Evolutionary conservation across 2,888 invertebrate species (phyloP), one percentile per base, ranked within the genome.

Genomic region (Charanyca ferruginea): DNA sequence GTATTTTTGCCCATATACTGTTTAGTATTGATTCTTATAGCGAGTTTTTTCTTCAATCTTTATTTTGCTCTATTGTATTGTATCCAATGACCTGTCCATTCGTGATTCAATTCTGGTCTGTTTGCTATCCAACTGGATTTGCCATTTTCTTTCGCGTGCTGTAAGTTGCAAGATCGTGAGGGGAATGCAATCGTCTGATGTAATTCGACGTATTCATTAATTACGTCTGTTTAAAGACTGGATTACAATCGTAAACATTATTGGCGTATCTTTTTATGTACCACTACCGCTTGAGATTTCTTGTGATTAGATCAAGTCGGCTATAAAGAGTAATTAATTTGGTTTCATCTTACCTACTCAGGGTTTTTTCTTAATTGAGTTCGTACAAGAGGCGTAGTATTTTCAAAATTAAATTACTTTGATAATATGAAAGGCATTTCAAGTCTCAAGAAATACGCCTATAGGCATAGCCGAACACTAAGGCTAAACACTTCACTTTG

Each of bases 81-180:
- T 85, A 77, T 82, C 74, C 76, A 81, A 81, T 78, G 79, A 73
- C 71, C 79, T 61, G 81, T 64, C 73, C 54, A 57, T 68, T 78
- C 80, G 82, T 77, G 83, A 83, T 85, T 86, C 71, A 74, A 86
- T 80, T 83, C 79, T 71, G 70, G 76, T 74, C 73, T 88, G 88
- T 89, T 78, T 87, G 75, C 78, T 66, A 80, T 77, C 54, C 73
- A 66, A 68, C 73, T 77, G 66, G 68, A 73, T 77, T 69, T 73
- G 70, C 69, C 52, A 61, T 74, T 80, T 85, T 83, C 78, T 82
- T 85, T 82, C 60, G 79, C 81, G 83, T 78, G 76, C 62, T 59
- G 53, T 48, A 58, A 63, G 60, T 61, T 59, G 53, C 45, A 58
- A 63, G 60, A 79, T 84, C 77, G 79, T 79, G 78, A 68, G 70